Percentiles rank a stretch among this genome's conserved stretches.
These are phyloP conservation scores for Tangara arthus DNA, from an alignment of 2,797 vertebrate genomes.

Conservation along the genomic window DNA sequence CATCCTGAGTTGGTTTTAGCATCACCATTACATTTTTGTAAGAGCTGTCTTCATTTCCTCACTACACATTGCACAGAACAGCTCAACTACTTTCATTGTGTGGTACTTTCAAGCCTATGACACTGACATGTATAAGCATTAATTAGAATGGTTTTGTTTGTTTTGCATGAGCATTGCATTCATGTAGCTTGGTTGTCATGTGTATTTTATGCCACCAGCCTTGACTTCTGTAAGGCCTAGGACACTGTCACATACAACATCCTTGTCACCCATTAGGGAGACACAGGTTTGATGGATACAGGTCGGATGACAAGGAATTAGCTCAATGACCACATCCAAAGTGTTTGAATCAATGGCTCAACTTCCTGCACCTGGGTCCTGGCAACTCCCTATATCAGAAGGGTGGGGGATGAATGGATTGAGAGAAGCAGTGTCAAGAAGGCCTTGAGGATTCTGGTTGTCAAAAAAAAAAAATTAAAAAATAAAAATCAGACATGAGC, in stretches of 20 bases:
- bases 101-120: background rate
- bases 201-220: background rate
- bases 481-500: background rate
- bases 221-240: background rate
- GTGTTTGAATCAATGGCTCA: background rate
- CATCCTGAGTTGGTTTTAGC: background rate
- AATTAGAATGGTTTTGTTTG: background rate
- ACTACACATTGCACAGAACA: background rate
- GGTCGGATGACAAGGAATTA: background rate
- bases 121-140: background rate
- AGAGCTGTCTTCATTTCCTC: background rate
- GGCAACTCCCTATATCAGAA: background rate
- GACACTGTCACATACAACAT: background rate
- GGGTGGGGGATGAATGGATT: background rate
- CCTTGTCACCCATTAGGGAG: background rate
- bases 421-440: background rate
- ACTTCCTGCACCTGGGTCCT: background rate
- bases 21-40: background rate
- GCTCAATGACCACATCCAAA: background rate
- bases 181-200: accelerated
- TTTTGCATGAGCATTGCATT: background rate
- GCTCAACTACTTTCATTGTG: background rate
- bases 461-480: background rate
- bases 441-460: background rate
- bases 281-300: background rate